phyloP scores from a whole-genome alignment of 2,113 vertebrate species.

The Paradisaea rubra region DNA sequence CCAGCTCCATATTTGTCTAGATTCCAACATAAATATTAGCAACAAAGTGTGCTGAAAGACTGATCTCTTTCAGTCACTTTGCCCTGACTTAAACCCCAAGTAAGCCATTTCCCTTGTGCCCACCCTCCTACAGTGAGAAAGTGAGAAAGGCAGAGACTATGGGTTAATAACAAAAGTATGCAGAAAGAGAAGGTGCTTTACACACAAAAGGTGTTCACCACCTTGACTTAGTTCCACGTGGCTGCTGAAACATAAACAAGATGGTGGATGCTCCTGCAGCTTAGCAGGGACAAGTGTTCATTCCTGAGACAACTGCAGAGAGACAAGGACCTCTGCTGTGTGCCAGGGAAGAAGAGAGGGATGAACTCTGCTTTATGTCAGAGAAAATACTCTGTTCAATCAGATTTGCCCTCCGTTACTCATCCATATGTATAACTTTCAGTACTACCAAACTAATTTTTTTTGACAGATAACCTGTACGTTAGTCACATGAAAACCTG shows the following conservation, averaged over 20 bases:
- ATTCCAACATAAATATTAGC: background rate
- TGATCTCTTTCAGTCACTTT: background rate
- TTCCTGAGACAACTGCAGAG: background rate
- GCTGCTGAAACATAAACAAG: background rate
- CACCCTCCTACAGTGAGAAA: background rate
- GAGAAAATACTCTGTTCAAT: background rate
- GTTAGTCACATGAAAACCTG: background rate
- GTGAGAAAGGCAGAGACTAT: background rate
- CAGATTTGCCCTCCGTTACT: background rate
- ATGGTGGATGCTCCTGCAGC: background rate
- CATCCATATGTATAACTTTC: background rate
- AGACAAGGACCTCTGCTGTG: background rate
- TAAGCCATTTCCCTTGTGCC: background rate
- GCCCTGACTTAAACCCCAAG: background rate
- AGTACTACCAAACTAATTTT: background rate
- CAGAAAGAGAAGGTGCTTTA: background rate
- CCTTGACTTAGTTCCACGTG: fast-evolving
- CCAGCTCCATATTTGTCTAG: background rate
- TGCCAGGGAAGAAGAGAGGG: background rate
- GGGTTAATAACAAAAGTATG: background rate
- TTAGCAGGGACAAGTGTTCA: background rate
- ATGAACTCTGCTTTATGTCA: background rate
- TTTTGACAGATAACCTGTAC: background rate
- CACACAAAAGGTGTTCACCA: background rate
- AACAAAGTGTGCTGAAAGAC: background rate